A percentile compares a stretch with the other conserved stretches of the same genome.
These are phyloP conservation scores for Luehdorfia chinensis DNA, from an alignment of 1,140 invertebrate species.

Conservation along the genomic window DNA sequence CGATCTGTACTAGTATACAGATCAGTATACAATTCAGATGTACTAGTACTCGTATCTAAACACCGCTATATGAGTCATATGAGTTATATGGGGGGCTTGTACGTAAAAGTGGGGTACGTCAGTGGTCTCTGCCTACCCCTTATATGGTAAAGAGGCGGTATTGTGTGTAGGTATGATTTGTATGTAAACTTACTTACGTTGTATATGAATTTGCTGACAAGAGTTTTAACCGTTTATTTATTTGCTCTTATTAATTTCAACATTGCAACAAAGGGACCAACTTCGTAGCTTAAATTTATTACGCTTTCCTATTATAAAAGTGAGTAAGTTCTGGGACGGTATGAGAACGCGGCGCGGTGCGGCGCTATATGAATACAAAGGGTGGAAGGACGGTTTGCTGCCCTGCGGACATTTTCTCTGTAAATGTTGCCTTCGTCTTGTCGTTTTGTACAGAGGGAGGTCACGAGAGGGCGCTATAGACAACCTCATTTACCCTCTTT, in stretches of 20 bases:
- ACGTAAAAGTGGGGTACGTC: no score
- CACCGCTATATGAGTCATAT: no score
- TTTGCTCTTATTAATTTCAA: conserved; percentile 16
- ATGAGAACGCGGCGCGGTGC: conserved; percentile 28
- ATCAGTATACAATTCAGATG: no score
- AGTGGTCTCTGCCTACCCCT: no score
- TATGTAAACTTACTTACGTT: no score
- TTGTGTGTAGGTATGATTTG: no score
- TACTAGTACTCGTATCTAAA: no score
- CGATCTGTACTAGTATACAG: no score
- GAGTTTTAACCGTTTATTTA: conserved; percentile 8
- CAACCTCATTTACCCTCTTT: conserved; percentile 57
- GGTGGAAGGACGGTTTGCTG: conserved; percentile 48
- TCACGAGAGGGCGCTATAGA: conserved; percentile 50
- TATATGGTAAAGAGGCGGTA: no score
- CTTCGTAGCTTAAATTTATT: conserved; percentile 17
- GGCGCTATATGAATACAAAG: conserved; percentile 57
- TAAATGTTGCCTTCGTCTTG: conserved; percentile 62
- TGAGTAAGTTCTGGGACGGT: conserved; percentile 39
- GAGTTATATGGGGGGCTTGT: no score
- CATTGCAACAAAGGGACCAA: conserved; percentile 16
- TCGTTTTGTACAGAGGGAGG: conserved; percentile 51
- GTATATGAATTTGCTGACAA: no score
- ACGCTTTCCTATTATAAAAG: conserved; percentile 37
- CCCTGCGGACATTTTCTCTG: conserved; percentile 62